These are phyloP conservation scores for Sternarchorhynchus goeldii DNA, from an alignment of 2,797 vertebrate genomes.

Conservation along the genomic window DNA sequence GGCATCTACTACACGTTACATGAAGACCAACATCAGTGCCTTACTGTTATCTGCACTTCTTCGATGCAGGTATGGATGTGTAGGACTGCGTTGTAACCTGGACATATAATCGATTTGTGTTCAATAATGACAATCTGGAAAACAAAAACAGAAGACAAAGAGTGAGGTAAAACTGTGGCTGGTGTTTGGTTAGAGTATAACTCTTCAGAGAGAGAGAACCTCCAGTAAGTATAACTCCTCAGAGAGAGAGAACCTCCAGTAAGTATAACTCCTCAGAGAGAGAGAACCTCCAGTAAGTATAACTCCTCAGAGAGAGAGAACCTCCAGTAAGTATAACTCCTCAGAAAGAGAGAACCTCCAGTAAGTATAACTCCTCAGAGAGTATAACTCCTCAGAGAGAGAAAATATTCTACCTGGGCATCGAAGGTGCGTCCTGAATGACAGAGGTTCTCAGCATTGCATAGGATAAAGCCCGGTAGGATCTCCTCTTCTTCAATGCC, in stretches of 20 bases:
- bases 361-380: not conserved
- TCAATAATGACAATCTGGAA: conserved; percentile 98
- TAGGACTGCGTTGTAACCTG: conserved; percentile 97
- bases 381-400: not conserved
- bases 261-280: too few relatives aligned
- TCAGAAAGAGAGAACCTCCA: not conserved
- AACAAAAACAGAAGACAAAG: conserved; percentile 37
- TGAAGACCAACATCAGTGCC: conserved; percentile 56
- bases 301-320: too few relatives aligned
- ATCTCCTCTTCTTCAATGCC: conserved; percentile 99
- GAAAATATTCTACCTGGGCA: conserved; percentile 82
- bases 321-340: not conserved
- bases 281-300: too few relatives aligned
- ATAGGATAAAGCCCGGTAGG: conserved; percentile 96
- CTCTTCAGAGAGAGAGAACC: too few relatives aligned
- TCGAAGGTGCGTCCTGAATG: conserved; percentile 98
- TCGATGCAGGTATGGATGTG: conserved; percentile 99
- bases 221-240: too few relatives aligned
- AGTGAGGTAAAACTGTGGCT: not conserved
- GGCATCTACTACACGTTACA: not conserved
- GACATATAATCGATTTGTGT: conserved; percentile 99
- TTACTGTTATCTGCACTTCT: conserved; percentile 97
- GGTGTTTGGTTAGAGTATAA: too few relatives aligned
- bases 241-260: too few relatives aligned
- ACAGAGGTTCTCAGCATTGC: conserved; percentile 94